Base-by-base conservation (phyloP, 1,140 invertebrate species). In the Batillaria attramentaria region DNA sequence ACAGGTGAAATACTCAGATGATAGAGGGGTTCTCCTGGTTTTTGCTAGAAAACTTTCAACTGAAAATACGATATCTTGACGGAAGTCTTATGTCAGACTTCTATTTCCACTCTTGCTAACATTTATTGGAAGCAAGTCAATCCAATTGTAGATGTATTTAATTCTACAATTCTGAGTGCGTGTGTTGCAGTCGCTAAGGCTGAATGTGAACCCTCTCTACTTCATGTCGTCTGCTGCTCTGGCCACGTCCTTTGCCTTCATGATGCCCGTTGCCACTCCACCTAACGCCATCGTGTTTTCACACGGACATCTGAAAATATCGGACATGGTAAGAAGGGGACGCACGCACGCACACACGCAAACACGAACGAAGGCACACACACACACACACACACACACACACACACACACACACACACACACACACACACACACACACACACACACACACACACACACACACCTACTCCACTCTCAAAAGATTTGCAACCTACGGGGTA, bases 201-300 rank as follows among this genome's bases (percentile, higher is more conserved):
- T 92, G 8, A 57, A 87, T 2, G 81, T 93, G 0, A 95, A 97
- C 92, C 97, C 97, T 0, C 87, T 97, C 75, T 96, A 95, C 89
- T 92, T 97, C 85, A 96, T 97, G 93, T 90, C 97, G 78, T 96
- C 97, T 0, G 94, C 95, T 0, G 93, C 95, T 0, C 89, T 89
- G 96, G 57, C 93, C 93, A 96, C 95, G 89, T 96, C 95, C 10
- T 97, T 92, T 83, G 93, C 93, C 57, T 94, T 94, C 86, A 94
- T 95, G 91, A 88, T 95, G 86, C 96, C 96, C 2, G 95, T 97
- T 1, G 94, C 94, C 18, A 95, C 95, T 6, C 97, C 97, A 5
- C 97, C 97, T 31, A 99, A 99, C 91, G 97, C 97, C 0, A 96
- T 99, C 68, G 96, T 96, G 2, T 95, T 95, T 62, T 95, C 87